These are phyloP conservation scores for Oscheius sp. DNA, from an alignment of 2,888 invertebrate species.

Conservation along the genomic window DNA sequence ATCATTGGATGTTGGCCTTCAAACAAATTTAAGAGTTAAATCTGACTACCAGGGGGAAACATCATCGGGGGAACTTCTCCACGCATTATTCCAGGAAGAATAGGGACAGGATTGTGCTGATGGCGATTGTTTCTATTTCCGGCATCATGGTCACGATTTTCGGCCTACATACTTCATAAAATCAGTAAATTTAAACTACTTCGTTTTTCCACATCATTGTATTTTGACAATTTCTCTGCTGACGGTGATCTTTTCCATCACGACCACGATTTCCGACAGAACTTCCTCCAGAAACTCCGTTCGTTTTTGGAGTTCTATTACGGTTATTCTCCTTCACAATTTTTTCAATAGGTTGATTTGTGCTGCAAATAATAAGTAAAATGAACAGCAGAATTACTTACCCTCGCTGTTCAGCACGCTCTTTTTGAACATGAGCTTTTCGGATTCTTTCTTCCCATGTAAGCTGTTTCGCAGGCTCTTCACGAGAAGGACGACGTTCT, in stretches of 20 bases:
- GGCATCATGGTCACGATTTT: not conserved
- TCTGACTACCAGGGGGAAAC: not conserved
- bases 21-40: not conserved
- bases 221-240: not conserved
- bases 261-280: not conserved
- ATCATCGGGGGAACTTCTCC: not conserved
- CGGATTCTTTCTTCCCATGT: slow-evolving; percentile 55
- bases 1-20: slow-evolving; percentile 20
- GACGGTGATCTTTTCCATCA: not conserved
- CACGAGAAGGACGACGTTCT: slow-evolving; percentile 33
- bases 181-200: not conserved
- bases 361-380: not conserved
- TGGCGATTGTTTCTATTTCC: not conserved
- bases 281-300: not conserved
- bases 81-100: not conserved
- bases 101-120: not conserved
- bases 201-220: slow-evolving; percentile 17
- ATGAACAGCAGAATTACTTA: not conserved
- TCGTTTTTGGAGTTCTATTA: not conserved
- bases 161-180: not conserved
- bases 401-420: slow-evolving; percentile 37
- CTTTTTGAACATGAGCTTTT: slow-evolving; percentile 49
- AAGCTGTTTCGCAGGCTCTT: slow-evolving; percentile 35
- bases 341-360: not conserved
- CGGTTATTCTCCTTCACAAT: not conserved